Conservation (phyloP, 1,140 invertebrate genomes). For the Calephelis nemesis region DNA sequence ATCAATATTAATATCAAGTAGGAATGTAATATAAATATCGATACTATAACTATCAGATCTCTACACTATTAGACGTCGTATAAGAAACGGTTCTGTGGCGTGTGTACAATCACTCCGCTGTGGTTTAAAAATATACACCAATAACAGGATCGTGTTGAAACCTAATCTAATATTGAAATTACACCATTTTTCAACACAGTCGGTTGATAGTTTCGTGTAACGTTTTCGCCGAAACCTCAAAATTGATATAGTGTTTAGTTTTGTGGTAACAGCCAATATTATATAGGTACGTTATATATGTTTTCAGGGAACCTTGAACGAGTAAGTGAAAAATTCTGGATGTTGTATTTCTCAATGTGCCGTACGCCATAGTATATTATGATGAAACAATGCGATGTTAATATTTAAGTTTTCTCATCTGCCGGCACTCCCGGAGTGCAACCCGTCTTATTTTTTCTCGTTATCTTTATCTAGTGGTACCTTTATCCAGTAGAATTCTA, state of each 20-base stretch:
- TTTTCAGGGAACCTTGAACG: not conserved
- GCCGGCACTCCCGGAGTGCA: no score
- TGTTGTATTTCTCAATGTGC: no score
- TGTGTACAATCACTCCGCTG: not conserved
- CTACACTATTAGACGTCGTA: not conserved
- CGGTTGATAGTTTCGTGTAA: not conserved
- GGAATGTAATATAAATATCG: not conserved
- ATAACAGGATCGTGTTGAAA: conserved; percentile 3
- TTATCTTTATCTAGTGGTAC: no score
- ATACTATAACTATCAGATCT: not conserved
- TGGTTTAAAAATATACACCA: conserved; percentile 8
- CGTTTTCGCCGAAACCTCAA: not conserved
- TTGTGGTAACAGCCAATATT: no score
- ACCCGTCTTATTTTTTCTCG: no score
- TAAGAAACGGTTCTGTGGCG: conserved; percentile 8
- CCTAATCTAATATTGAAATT: conserved; percentile 17
- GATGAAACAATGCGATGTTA: no score
- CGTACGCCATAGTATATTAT: no score
- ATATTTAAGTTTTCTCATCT: no score
- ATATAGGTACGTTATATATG: no score
- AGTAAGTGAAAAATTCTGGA: not conserved
- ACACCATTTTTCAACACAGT: not conserved
- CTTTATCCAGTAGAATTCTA: no score
- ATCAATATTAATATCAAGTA: not conserved
- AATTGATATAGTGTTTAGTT: conserved; percentile 11